Evolutionary conservation across 2,113 vertebrate genomes (phyloP).

Genomic region (Pongo pygmaeus): DNA sequence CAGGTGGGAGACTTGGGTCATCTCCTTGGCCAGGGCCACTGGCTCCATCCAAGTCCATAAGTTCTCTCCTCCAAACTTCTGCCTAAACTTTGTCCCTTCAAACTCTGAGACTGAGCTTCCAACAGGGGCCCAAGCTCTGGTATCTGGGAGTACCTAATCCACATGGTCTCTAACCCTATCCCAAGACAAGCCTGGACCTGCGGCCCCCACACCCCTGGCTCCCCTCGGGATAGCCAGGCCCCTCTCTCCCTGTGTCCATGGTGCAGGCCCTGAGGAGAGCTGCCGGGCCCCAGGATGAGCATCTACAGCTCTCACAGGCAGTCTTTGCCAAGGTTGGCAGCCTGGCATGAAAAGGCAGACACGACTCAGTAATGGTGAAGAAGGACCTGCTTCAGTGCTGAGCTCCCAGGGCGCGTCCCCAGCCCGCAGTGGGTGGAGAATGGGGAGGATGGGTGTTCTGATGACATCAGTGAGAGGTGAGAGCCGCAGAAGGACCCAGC

Average conservation of each 20-base stretch:
- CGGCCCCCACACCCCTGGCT: not conserved
- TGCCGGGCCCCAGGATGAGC: accelerated
- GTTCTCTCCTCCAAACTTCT: accelerated
- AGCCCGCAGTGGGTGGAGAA: accelerated
- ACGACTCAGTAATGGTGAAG: not conserved
- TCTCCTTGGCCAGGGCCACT: accelerated
- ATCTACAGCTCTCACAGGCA: accelerated
- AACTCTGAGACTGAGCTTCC: not conserved
- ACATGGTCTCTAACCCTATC: accelerated
- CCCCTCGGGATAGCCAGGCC: not conserved
- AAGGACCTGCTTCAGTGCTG: not conserved
- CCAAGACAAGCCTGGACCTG: not conserved
- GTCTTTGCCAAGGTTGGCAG: not conserved
- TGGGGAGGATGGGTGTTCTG: accelerated
- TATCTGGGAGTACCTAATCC: not conserved
- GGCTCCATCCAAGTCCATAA: accelerated
- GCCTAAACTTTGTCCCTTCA: not conserved
- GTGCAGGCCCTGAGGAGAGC: not conserved
- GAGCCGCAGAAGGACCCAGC: too few species aligned
- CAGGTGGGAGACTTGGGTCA: accelerated
- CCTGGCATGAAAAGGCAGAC: not conserved
- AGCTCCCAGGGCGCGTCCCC: not conserved
- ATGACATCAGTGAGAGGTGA: not conserved
- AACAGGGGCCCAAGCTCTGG: accelerated
- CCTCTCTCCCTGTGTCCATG: accelerated